Base-by-base conservation (phyloP, 2,888 invertebrate species). In the Hoplodrina blanda region DNA sequence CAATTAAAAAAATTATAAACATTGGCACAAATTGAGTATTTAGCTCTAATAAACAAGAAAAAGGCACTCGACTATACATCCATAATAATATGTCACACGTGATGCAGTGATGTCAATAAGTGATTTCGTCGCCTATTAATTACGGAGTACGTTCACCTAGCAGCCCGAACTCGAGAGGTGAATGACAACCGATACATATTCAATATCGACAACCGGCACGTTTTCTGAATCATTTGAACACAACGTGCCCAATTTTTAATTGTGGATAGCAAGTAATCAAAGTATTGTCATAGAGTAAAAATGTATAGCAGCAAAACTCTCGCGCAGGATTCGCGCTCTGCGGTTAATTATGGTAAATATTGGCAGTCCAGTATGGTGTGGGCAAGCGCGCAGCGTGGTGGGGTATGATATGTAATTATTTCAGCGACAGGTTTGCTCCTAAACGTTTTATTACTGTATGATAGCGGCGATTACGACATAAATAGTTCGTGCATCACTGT, bases 1-100 rank as follows among this genome's bases (percentile, higher is more conserved):
- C 82, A 86, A 83, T 85, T 83, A 80, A 84, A 87, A 73, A 78
- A 81, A 82, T 80, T 75, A 86, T 87, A 85, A 83, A 90, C 70
- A 81, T 94, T 94, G 94, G 93, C 94, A 94, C 94, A 87, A 89
- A 89, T 89, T 91, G 93, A 94, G 93, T 93, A 92, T 93, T 91
- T 81, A 87, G 87, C 88, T 81, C 72, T 85, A 87, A 82, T 68
- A 80, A 88, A 85, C 68, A 82, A 87, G 64, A 80, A 81, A 88
- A 88, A 90, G 87, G 86, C 88, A 91, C 89, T 85, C 81, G 75
- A 83, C 71, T 82, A 78, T 64, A 54, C 78, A 81, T 83, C 70
- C 81, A 59, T 63, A n/a, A n/a, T n/a, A n/a, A n/a, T n/a, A 77
- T 49, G 62, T 69, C 76, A 78, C 78, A 80, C 2, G 53, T 64